Percentiles rank a stretch among this genome's conserved stretches.
phyloP scores from a whole-genome alignment of 2,113 vertebrate genomes.

The Chascanopsetta lugubris region DNA sequence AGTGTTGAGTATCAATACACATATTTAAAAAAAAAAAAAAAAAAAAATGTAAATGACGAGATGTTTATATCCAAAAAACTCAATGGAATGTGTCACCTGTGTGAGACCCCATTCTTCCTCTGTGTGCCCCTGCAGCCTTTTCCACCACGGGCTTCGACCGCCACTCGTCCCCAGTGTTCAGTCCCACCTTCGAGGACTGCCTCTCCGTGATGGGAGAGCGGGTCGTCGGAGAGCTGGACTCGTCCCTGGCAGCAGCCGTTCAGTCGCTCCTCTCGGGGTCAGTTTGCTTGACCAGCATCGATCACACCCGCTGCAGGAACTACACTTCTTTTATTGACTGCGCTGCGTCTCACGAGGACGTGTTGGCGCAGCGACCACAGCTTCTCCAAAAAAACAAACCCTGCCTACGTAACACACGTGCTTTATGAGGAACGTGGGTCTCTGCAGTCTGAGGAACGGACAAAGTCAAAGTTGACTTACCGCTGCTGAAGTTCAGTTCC shows the following conservation, averaged over 20 bases:
- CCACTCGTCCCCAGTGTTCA: conserved; percentile 89
- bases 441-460: conserved; percentile 7
- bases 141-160: conserved; percentile 87
- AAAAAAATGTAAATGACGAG: too few relatives aligned
- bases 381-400: neutral
- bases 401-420: neutral
- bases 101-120: neutral
- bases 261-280: conserved; percentile 87
- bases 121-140: conserved; percentile 78
- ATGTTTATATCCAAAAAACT: too few relatives aligned
- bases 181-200: conserved; percentile 89
- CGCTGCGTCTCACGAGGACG: too few relatives aligned
- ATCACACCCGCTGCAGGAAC: too few relatives aligned
- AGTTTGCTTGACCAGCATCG: conserved; percentile 59
- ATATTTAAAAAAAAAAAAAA: too few relatives aligned
- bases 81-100: neutral
- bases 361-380: neutral
- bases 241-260: conserved; percentile 81
- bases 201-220: conserved; percentile 86
- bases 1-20: too few relatives aligned
- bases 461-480: conserved; percentile 16
- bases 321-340: too few relatives aligned
- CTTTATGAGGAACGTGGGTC: neutral
- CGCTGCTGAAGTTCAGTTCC: conserved; percentile 8
- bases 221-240: conserved; percentile 80